phyloP scores from a whole-genome alignment of 1,140 invertebrate genomes.

The Anoplophora glabripennis region DNA sequence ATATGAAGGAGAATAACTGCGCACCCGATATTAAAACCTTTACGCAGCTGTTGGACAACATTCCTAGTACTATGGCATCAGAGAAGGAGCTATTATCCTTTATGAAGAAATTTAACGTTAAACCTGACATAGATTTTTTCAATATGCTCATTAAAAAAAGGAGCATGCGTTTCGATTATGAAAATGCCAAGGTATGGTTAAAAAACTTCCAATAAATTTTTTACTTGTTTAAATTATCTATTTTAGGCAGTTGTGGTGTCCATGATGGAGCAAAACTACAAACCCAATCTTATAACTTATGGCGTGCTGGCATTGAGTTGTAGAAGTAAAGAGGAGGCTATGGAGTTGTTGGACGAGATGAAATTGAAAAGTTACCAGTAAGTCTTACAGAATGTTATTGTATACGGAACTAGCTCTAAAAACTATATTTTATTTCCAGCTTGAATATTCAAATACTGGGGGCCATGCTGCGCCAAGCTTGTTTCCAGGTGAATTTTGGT shows the following conservation, averaged over 20 bases:
- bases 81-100: slow-evolving; percentile 65
- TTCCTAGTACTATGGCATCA: slow-evolving; percentile 61
- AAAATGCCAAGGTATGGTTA: slow-evolving; percentile 62
- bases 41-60: slow-evolving; percentile 68
- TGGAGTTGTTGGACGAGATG: slow-evolving; percentile 67
- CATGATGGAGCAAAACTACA: slow-evolving; percentile 60
- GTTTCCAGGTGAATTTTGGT: slow-evolving; percentile 55
- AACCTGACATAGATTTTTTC: slow-evolving; percentile 76
- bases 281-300: slow-evolving; percentile 78
- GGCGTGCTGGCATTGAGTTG: slow-evolving; percentile 81
- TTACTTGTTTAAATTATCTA: background rate
- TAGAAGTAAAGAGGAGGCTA: slow-evolving; percentile 56
- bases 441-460: slow-evolving; percentile 72
- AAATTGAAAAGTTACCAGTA: slow-evolving; percentile 62
- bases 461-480: slow-evolving; percentile 63
- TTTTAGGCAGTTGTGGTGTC: slow-evolving; percentile 43
- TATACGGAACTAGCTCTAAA: too few relatives aligned
- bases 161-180: slow-evolving; percentile 62
- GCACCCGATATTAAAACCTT: slow-evolving; percentile 77
- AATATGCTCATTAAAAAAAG: slow-evolving; percentile 84
- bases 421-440: slow-evolving; percentile 47
- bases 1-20: slow-evolving; percentile 66
- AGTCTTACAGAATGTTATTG: slow-evolving; percentile 3
- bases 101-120: slow-evolving; percentile 59
- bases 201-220: background rate